Evolutionary conservation across 2,113 vertebrate species (phyloP), one percentile per base, ranked within the genome.

Genomic region (Calypte anna): DNA sequence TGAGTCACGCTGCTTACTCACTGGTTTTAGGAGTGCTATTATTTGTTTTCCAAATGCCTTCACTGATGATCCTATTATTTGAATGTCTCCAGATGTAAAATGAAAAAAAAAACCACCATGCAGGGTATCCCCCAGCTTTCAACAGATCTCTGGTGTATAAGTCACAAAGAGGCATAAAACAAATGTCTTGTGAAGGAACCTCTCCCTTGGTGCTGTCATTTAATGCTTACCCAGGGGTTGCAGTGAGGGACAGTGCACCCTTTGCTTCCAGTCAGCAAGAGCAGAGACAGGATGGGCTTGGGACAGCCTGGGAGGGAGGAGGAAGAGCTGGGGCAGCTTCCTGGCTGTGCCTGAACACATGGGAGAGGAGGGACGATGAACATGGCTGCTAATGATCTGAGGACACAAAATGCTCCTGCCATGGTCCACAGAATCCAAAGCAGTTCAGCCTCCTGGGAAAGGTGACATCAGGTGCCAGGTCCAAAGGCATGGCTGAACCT

Each of bases 1-100:
- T 96, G 97, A 97, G 51, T 97, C 95, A 96, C 0, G 0, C 62
- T 78, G 90, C 83, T 95, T 88, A 85, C 55, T 96, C 94, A 76
- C 72, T 4, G 57, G 25, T 88, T 93, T 90, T 69, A 79, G 80
- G 69, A 88, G 51, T 33, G 50, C 64, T 66, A 57, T 88, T 90
- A 86, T 36, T 81, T 93, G 75, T 88, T 84, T 96, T 86, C 77
- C 2, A 2, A 78, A 67, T 91, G 84, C 59, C 6, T 92, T 72
- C 75, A 40, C 9, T 77, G 43, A 74, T 89, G 43, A 51, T 76
- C 53, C 44, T 67, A 54, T 80, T 75, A 83, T 82, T 59, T 92
- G 30, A 76, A 36, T 28, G 46, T 62, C 43, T 91, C 64, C 62
- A 82, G 72, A 77, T 73, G 30, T 76, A 57, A 82, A 92, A 63